Evolutionary conservation across 2,113 vertebrate genomes (phyloP).

Genomic region (Vimba vimba): DNA sequence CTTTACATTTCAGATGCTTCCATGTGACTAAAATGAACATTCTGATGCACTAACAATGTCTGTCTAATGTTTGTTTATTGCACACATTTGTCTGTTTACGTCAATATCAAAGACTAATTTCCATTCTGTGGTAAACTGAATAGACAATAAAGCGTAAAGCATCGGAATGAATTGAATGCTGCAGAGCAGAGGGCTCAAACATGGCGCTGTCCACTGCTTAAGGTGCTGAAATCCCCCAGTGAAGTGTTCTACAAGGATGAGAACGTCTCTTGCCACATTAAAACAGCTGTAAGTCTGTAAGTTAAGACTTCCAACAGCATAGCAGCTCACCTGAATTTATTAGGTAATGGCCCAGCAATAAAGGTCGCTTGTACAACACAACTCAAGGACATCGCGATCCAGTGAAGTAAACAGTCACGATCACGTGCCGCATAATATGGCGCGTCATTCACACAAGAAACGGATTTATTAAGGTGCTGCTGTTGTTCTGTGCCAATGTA

Average conservation of each 20-base stretch:
- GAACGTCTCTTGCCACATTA: slow-evolving; percentile 9
- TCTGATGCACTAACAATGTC: background rate
- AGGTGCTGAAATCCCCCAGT: slow-evolving; percentile 8
- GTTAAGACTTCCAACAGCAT: background rate
- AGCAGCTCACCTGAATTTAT: background rate
- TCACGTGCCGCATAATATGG: slow-evolving; percentile 11
- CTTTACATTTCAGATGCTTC: background rate
- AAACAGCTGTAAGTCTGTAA: background rate
- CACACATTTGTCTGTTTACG: background rate
- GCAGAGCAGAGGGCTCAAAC: background rate
- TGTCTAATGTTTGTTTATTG: background rate
- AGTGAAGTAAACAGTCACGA: slow-evolving; percentile 18
- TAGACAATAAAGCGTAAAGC: background rate
- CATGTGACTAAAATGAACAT: background rate
- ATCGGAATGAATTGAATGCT: background rate
- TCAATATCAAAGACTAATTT: background rate
- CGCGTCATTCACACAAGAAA: background rate
- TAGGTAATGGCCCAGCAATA: slow-evolving; percentile 18
- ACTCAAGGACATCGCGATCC: slow-evolving; percentile 43
- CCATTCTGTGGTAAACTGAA: background rate
- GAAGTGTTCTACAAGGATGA: slow-evolving; percentile 54
- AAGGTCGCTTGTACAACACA: slow-evolving; percentile 47
- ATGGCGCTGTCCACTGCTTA: background rate
- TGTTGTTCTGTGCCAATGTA: background rate
- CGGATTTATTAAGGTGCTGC: background rate